Evolutionary conservation across 2,797 vertebrate genomes (phyloP).

Genomic region (Eulemur mongoz): DNA sequence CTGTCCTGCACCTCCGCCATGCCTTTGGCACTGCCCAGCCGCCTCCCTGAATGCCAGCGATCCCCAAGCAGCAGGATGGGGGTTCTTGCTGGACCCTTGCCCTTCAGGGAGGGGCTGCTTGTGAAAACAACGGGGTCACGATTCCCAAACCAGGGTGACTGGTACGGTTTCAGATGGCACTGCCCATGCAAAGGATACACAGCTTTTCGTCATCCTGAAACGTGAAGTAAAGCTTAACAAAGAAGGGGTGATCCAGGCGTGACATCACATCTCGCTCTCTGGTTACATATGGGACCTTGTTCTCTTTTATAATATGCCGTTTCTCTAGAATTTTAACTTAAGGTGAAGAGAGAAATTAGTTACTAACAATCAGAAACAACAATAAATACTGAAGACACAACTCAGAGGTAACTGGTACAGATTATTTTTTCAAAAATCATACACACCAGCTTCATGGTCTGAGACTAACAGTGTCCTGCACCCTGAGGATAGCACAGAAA

Average conservation of each 20-base stretch:
- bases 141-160: not conserved
- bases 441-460: not conserved
- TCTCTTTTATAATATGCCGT: conserved; percentile 99
- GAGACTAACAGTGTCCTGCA: not conserved
- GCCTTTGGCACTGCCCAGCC: not conserved
- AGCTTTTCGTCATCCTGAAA: conserved; percentile 99
- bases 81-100: not conserved
- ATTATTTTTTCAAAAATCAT: conserved; percentile 17
- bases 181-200: conserved; percentile 93
- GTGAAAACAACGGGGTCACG: not conserved
- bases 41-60: not conserved
- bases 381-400: conserved; percentile 33
- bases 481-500: not conserved
- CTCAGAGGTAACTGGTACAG: conserved; percentile 20
- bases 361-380: conserved; percentile 31
- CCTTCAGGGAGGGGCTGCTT: not conserved
- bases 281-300: conserved; percentile 98
- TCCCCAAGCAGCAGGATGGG: not conserved
- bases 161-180: not conserved
- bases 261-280: conserved; percentile 98
- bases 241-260: conserved; percentile 97
- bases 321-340: conserved; percentile 99
- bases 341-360: conserved; percentile 68
- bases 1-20: not conserved
- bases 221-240: conserved; percentile 99